Base-by-base conservation (phyloP, 1,140 invertebrate genomes). In the Drosophila bocki region DNA sequence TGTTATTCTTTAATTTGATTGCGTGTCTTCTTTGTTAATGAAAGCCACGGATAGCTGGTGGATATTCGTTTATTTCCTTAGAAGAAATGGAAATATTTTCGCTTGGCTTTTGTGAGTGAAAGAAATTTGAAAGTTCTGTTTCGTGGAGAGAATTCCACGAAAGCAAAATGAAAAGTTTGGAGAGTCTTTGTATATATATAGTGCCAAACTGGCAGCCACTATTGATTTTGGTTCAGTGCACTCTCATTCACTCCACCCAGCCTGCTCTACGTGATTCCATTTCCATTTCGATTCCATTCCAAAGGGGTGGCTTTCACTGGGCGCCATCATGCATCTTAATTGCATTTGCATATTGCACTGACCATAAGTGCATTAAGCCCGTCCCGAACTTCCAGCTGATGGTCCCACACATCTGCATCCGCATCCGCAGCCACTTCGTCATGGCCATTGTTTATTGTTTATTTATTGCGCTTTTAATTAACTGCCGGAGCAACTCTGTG, bases 261-360 rank as follows among this genome's bases (percentile, higher is more conserved):
- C 33, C 29, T 7, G 37, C 44, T 45, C 29, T 56, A 76, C 71
- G 71, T 76, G 78, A 82, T 79, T 76, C 69, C 57, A 61, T 42
- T 75, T 58, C 62, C 48, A 60, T 37, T 75, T 58, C 62, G 47
- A 50, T 61, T 72, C 53, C 69, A 61, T 68, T n/a, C 26, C 26
- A 29, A 29, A 29, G 26, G 26, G 12, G 29, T 19, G 42, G 71
- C 44, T 50, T 57, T 53, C 47, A 51, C 63, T 51, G 33, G 56
- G 15, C 47, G 59, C 61, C 78, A 22, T 32, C 39, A 53, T 78
- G 69, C 53, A 65, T 56, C 71, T 87, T 86, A 87, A 86, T 86
- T 86, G 64, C 83, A 86, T 86, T 87, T 86, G 79, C 82, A 86
- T 82, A 87, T 75, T 86, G 79, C 69, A 82, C 48, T 37, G 51